Percentiles rank a stretch among this genome's conserved stretches.
phyloP scores from a whole-genome alignment of 2,888 invertebrate species.

The Ctena decussata region DNA sequence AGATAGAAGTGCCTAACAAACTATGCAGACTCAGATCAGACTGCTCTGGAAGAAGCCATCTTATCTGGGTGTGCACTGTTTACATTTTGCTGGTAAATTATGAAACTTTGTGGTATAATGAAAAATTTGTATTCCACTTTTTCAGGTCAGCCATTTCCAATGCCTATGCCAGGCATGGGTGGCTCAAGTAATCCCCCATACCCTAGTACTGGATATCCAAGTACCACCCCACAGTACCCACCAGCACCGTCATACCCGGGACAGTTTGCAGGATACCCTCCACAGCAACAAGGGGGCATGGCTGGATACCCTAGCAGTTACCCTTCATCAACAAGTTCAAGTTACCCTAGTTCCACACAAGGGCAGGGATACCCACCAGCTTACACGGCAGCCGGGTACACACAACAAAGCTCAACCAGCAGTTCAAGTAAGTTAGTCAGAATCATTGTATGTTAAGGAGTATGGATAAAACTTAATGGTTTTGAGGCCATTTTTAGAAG shows the following conservation, averaged over 20 bases:
- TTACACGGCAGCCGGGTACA: slow-evolving; percentile 26
- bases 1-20: too few relatives aligned
- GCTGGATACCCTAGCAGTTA: slow-evolving; percentile 76
- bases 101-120: too few relatives aligned
- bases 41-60: too few relatives aligned
- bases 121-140: too few relatives aligned
- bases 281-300: slow-evolving; percentile 64
- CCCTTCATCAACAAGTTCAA: slow-evolving; percentile 46
- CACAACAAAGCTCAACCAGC: slow-evolving; percentile 33
- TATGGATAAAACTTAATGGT: too few relatives aligned
- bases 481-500: too few relatives aligned
- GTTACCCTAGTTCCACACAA: slow-evolving; percentile 36
- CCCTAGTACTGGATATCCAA: slow-evolving; percentile 54
- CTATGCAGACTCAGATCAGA: too few relatives aligned
- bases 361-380: slow-evolving; percentile 34
- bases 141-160: slow-evolving; percentile 60
- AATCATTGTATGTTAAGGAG: too few relatives aligned
- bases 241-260: slow-evolving; percentile 43
- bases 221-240: slow-evolving; percentile 26
- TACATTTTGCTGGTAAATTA: too few relatives aligned
- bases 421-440: background rate
- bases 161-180: slow-evolving; percentile 68
- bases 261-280: slow-evolving; percentile 57
- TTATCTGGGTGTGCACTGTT: too few relatives aligned
- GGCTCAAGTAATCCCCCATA: slow-evolving; percentile 62